These are phyloP conservation scores for Podiceps cristatus DNA, from an alignment of 2,113 vertebrate genomes.

Conservation along the genomic window DNA sequence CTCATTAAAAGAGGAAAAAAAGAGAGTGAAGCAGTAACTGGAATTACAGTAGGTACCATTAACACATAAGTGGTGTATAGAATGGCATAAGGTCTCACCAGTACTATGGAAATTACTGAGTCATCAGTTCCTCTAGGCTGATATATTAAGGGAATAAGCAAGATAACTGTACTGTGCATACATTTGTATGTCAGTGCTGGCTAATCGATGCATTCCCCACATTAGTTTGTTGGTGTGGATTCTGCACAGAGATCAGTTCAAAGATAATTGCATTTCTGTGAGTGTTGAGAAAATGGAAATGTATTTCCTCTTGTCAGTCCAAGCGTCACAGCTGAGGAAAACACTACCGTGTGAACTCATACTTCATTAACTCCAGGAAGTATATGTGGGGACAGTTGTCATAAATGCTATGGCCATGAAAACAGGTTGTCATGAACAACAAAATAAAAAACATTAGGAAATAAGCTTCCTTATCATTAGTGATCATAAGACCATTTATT, in stretches of 20 bases:
- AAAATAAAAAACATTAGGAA: neutral
- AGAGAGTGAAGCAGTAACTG: neutral
- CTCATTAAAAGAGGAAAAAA: neutral
- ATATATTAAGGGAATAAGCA: neutral
- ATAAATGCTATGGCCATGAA: neutral
- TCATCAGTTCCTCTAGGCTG: neutral
- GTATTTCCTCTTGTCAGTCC: neutral
- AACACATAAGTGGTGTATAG: neutral
- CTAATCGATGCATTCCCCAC: fast-evolving
- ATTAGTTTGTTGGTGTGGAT: neutral
- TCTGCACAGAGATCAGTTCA: neutral
- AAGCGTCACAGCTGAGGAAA: neutral
- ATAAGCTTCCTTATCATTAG: neutral
- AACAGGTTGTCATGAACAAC: neutral
- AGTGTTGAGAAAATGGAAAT: neutral
- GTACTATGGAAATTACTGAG: neutral
- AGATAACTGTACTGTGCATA: neutral
- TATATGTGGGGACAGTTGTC: neutral
- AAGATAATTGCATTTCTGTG: neutral
- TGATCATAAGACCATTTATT: neutral
- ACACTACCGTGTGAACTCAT: neutral
- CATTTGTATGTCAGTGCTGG: neutral
- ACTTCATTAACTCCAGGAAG: neutral
- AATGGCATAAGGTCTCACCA: neutral
- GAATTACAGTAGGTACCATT: neutral